Evolutionary conservation across 2,888 invertebrate species (phyloP).

Genomic region (Pollenia griseotomentosa): DNA sequence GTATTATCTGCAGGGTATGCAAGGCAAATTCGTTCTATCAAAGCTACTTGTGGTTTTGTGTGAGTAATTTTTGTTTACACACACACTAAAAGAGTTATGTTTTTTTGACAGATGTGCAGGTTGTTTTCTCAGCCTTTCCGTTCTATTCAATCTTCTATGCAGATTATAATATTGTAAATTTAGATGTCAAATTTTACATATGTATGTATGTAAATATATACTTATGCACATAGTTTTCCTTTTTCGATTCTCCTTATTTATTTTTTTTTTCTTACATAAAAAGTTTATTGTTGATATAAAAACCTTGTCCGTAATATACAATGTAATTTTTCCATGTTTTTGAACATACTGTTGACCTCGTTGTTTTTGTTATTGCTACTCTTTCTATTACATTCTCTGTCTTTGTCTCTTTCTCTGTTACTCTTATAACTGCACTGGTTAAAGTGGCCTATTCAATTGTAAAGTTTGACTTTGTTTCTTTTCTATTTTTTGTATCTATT

Average conservation of each 20-base stretch:
- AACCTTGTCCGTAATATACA: slow-evolving; percentile 39
- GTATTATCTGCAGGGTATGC: too few species aligned
- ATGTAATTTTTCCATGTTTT: slow-evolving; percentile 19
- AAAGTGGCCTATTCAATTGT: not conserved
- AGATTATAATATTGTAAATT: too few species aligned
- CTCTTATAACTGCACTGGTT: not conserved
- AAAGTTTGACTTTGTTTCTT: not conserved
- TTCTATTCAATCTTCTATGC: too few species aligned
- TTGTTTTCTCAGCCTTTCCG: too few species aligned
- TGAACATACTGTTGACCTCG: slow-evolving; percentile 51
- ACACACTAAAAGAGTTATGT: too few species aligned
- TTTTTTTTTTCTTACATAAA: not conserved
- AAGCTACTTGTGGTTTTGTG: too few species aligned
- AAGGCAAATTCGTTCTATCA: too few species aligned
- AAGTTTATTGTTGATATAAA: slow-evolving; percentile 23
- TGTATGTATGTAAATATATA: too few species aligned
- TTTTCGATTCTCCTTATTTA: not conserved
- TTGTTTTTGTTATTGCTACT: slow-evolving; percentile 23
- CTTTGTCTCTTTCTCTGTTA: not conserved
- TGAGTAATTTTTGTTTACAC: too few species aligned
- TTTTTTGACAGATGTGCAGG: too few species aligned
- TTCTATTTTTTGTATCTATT: not conserved
- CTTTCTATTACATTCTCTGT: not conserved
- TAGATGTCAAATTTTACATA: too few species aligned
- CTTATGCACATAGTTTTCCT: too few species aligned